Base-by-base conservation (phyloP, 2,113 vertebrate genomes). In the Cottus gobio region DNA sequence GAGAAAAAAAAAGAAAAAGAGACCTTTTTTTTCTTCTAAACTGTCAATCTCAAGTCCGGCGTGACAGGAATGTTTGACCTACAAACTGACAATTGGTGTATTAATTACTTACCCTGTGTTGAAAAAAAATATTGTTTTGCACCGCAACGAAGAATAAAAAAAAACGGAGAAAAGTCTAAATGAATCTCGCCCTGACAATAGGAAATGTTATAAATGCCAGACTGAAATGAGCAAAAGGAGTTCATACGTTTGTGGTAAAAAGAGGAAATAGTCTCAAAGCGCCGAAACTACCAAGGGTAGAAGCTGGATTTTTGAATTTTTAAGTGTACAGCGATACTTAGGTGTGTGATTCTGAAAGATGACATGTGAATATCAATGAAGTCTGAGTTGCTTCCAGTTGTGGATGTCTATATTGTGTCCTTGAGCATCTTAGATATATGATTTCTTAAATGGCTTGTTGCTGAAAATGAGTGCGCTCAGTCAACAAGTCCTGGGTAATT, bases 401-500 rank as follows among this genome's bases (percentile, higher is more conserved):
- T 71, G 72, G 71, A 71, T 66, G 28, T 64, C 58, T 36, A 46
- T 42, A 80, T 42, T 1, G 13, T 48, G 34, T 68, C 46, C 50
- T 12, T 34, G 48, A 73, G 46, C 28, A 22, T 24, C 13, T 64
- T 20, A 20, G 48, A 42, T 18, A 34, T 71, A n/a, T 22, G 30
- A 20, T 64, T 50, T 46, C 22, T 50, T 18, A 37, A 56, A 63
- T 18, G 22, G n/a, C 42, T 20, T 11, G 28, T 15, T 68, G 50
- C 61, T 72, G 36, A 60, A 87, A 79, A 75, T 48, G 16, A 50
- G 26, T 60, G 22, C 20, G 37, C 52, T 84, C 56, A 46, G n/a
- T 76, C 46, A 75, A 77, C 42, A 80, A 80, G 82, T 85, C 63
- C 73, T 77, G 72, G 24, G 70, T 60, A 68, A 77, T 13, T 18